phyloP scores from a whole-genome alignment of 2,888 invertebrate genomes.

The Serripes groenlandicus region DNA sequence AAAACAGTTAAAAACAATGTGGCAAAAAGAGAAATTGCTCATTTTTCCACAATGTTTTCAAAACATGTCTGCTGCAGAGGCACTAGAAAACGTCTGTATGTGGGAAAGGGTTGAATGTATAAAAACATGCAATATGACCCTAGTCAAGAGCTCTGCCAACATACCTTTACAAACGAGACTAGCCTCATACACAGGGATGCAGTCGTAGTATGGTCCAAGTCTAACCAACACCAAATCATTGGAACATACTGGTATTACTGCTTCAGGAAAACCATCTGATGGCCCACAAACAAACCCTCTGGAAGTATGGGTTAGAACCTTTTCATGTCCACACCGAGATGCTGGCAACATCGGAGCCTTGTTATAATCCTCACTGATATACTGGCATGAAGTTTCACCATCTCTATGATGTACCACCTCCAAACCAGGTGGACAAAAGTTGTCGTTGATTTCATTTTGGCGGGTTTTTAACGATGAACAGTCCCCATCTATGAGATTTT shows the following conservation, averaged over 20 bases:
- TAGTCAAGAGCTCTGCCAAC: too few species aligned
- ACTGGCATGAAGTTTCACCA: not conserved
- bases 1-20: too few species aligned
- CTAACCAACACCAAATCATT: conserved; percentile 1
- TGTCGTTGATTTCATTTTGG: conserved; percentile 14
- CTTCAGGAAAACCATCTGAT: not conserved
- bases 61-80: too few species aligned
- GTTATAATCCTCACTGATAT: not conserved
- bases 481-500: not conserved
- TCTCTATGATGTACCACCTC: conserved; percentile 18
- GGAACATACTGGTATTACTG: not conserved
- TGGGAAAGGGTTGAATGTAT: too few species aligned
- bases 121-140: too few species aligned
- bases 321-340: not conserved
- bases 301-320: not conserved
- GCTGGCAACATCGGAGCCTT: not conserved
- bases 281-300: not conserved
- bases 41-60: too few species aligned
- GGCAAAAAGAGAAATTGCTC: too few species aligned
- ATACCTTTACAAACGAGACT: not conserved
- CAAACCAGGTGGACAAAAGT: conserved; percentile 52
- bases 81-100: too few species aligned
- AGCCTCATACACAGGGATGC: conserved; percentile 1
- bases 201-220: not conserved
- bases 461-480: not conserved